Conservation (phyloP, 2,888 invertebrate genomes). For the Drosophila kokeensis region DNA sequence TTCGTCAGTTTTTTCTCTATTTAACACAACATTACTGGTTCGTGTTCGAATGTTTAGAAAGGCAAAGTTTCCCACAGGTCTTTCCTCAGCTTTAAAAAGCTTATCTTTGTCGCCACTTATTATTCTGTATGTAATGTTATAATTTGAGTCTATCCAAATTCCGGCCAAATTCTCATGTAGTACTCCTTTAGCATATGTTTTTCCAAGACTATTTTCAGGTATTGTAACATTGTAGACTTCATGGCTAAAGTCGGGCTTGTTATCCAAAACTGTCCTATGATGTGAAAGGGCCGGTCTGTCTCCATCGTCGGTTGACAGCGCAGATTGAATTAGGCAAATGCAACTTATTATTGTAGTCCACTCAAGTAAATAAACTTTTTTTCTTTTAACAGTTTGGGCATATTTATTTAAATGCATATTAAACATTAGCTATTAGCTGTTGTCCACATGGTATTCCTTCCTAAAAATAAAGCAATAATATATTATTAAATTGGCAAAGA, state of each 20-base stretch:
- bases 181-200: conserved; percentile 91
- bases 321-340: conserved; percentile 54
- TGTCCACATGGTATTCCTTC: conserved; percentile 74
- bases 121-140: conserved; percentile 93
- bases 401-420: conserved; percentile 79
- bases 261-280: conserved; percentile 30
- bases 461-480: conserved; percentile 32
- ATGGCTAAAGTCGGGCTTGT: conserved; percentile 87
- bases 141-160: conserved; percentile 87
- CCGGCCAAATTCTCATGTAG: conserved; percentile 93
- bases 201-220: conserved; percentile 96
- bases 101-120: conserved; percentile 94
- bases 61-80: conserved; percentile 96
- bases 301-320: conserved; percentile 44
- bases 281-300: conserved; percentile 8
- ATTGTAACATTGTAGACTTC: conserved; percentile 94
- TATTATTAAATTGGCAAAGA: not conserved
- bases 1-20: conserved; percentile 94
- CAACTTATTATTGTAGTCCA: conserved; percentile 63
- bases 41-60: conserved; percentile 95
- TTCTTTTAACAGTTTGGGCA: conserved; percentile 64
- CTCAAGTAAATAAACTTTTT: conserved; percentile 49
- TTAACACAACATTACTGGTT: conserved; percentile 94
- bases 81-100: conserved; percentile 96
- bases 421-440: conserved; percentile 56